phyloP scores from a whole-genome alignment of 2,113 vertebrate genomes.

The Erythrocercus mccallii region DNA sequence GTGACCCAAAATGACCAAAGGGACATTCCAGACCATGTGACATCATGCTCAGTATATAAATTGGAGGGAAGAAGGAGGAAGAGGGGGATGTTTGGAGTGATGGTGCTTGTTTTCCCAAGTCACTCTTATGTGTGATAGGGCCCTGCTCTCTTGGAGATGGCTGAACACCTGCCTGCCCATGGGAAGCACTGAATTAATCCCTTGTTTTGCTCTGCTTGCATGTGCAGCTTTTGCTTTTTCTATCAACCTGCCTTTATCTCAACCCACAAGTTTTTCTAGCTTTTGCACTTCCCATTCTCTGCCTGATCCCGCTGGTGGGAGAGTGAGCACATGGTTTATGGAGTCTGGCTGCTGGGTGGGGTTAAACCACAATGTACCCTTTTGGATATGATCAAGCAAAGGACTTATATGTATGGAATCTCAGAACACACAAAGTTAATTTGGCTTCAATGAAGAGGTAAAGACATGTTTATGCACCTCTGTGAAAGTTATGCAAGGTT shows the following conservation, averaged over 20 bases:
- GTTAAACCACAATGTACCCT: not conserved
- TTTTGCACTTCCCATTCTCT: not conserved
- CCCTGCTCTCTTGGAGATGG: no score
- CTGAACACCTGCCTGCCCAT: no score
- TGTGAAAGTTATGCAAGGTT: not conserved
- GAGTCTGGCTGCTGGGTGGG: not conserved
- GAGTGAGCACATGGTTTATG: accelerated
- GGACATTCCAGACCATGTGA: no score
- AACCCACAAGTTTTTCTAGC: not conserved
- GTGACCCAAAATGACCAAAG: no score
- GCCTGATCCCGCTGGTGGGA: accelerated
- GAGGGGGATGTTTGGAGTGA: no score
- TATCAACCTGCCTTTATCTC: not conserved
- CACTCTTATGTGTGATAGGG: no score
- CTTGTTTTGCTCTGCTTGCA: not conserved
- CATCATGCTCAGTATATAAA: no score
- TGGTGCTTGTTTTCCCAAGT: no score
- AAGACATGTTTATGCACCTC: not conserved
- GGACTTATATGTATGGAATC: not conserved
- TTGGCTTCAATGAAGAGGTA: not conserved
- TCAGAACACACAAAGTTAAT: not conserved
- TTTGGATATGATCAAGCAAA: not conserved
- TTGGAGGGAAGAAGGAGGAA: no score
- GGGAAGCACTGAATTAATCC: not conserved
- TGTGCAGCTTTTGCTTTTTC: not conserved